Base-by-base conservation (phyloP, 1,140 invertebrate genomes). In the Ceratosolen fusciceps region DNA sequence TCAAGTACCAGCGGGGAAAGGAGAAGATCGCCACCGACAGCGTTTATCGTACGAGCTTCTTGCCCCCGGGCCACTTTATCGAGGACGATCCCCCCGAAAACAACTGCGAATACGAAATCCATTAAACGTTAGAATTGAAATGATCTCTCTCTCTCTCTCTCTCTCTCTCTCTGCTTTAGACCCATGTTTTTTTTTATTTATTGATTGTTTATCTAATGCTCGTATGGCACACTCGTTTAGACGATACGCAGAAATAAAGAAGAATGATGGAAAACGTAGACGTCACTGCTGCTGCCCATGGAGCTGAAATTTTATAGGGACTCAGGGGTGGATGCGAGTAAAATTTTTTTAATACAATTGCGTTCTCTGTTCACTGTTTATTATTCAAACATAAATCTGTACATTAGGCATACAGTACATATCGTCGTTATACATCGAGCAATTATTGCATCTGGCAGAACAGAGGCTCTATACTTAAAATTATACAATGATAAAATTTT, bases 11-110 rank as follows among this genome's bases (percentile, higher is more conserved):
- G 58, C 83, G 83, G 0, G 89, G 91, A 0, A 87, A 84, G 31
- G 74, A 87, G 21, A 81, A 86, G 19, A 91, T 92, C 88, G 82
- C 84, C n/a, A 83, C 85, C 19, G 87, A 91, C 56, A 91, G 91
- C 0, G 84, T 91, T 3, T 88, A 92, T 52, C 86, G 89, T 26
- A 86, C 86, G 80, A 92, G 91, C 83, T 92, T 90, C 75, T 85
- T 87, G 4, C 79, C 88, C 0, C 91, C 91, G 5, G 91, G 91
- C 16, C 77, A 88, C 31, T 92, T 86, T 77, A 80, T 89, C 1
- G 89, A 92, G 76, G 89, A 89, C 4, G 80, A 58, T 34, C 52
- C 79, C 0, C 39, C 67, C 5, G 39, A 39, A 4, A 4, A 9
- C 26, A n/a, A 62, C 31, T 37, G 31, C 19, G 16, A 34, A n/a